Percentiles rank a stretch among this genome's conserved stretches.
Evolutionary conservation across 2,797 vertebrate genomes (phyloP).

Genomic region (Furcifer pardalis): DNA sequence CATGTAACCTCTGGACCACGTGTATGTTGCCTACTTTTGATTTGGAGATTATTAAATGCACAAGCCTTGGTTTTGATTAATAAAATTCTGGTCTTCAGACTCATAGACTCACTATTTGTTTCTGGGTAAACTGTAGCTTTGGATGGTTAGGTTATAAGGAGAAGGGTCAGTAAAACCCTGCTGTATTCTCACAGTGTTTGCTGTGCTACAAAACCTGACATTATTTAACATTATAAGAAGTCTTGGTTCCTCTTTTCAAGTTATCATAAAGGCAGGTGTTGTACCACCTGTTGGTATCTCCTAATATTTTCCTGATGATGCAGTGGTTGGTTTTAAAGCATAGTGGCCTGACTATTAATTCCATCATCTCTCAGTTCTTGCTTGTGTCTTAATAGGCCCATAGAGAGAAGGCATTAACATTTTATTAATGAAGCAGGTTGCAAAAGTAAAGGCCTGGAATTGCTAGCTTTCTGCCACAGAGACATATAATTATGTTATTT

Average conservation of each 20-base stretch:
- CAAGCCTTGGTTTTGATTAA: too few relatives aligned
- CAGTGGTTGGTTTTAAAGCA: slow-evolving; percentile 14
- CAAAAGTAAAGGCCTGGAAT: not conserved
- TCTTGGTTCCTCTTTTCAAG: slow-evolving; percentile 14
- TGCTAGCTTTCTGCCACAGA: slow-evolving; percentile 11
- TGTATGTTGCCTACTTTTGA: too few relatives aligned
- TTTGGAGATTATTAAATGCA: too few relatives aligned
- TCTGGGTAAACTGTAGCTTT: not conserved
- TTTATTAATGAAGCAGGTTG: slow-evolving; percentile 27
- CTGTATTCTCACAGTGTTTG: not conserved
- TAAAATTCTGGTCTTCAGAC: not conserved
- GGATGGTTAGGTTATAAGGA: not conserved
- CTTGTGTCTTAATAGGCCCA: not conserved
- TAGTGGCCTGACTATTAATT: not conserved
- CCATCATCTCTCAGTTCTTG: not conserved
- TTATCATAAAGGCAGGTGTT: not conserved
- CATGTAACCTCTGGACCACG: too few relatives aligned
- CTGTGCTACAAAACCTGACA: too few relatives aligned
- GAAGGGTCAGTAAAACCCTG: not conserved
- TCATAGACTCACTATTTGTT: not conserved
- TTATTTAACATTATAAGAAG: not conserved
- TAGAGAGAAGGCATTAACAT: slow-evolving; percentile 1
- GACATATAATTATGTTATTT: not conserved
- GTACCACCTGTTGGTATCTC: not conserved
- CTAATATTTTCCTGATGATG: not conserved